These are phyloP conservation scores for Pampusana beccarii DNA, from an alignment of 2,113 vertebrate genomes.

Conservation along the genomic window DNA sequence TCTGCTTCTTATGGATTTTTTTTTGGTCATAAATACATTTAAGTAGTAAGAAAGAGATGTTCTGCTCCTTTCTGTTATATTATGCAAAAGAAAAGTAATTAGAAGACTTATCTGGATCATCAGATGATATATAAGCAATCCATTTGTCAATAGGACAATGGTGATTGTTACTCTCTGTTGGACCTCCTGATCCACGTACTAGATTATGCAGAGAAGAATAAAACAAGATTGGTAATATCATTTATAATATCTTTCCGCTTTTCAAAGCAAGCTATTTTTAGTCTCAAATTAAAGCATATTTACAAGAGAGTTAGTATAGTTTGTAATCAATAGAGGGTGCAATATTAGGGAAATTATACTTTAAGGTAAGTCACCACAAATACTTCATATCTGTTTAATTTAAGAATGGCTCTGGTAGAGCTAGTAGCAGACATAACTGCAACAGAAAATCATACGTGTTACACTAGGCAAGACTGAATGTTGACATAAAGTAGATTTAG, in stretches of 20 bases:
- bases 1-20: background rate
- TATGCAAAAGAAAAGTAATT: background rate
- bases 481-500: background rate
- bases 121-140: background rate
- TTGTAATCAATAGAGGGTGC: background rate
- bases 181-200: background rate
- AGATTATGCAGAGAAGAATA: background rate
- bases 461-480: background rate
- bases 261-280: background rate
- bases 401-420: background rate
- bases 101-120: background rate
- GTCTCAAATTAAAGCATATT: background rate
- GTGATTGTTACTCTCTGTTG: background rate
- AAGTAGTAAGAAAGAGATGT: background rate
- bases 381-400: background rate
- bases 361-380: background rate
- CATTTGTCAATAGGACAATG: rapidly evolving
- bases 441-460: background rate
- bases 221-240: background rate
- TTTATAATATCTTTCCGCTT: background rate
- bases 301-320: background rate
- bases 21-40: background rate
- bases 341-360: background rate
- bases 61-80: background rate
- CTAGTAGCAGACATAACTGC: background rate